Evolutionary conservation across 2,888 invertebrate genomes (phyloP), one percentile per base, ranked within the genome.

Genomic region (Nemotelus nigrinus): DNA sequence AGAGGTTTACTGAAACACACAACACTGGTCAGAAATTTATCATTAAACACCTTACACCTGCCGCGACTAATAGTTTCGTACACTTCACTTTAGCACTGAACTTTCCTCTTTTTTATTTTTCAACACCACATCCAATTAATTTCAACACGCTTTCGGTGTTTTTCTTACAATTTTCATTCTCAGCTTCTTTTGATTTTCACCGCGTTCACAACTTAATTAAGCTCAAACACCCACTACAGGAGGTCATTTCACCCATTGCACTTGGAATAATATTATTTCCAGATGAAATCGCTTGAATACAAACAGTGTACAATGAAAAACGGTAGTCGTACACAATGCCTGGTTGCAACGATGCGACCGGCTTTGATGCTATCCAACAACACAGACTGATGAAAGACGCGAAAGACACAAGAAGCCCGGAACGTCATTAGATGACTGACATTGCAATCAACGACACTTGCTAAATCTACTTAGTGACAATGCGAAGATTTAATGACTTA

Each of bases 301-400:
- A 8, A 3, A 70, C 4, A 10, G 43, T 25, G 39, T 6, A 47
- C n/a, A 67, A 10, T 6, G 10, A 45, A 3, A 47, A 6, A 44
- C 39, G 47, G 5, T 50, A 41, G 25, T 25, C 3, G n/a, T 10
- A 10, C 57, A 45, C 65, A n/a, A 39, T 53, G 2, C 25, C 25
- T 53, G 55, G 41, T 5, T 65, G 63, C 44, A 65, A 65, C 4
- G 65, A 45, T 10, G 65, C 65, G 47, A 65, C 47, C 65, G 65
- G n/a, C 70, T 70, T 43, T 63, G 63, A 60, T 74, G 74, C 60
- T 74, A 74, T 74, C 74, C 74, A 74, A 60, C 74, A n/a, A 45
- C 25, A 43, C 44, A 72, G 44, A 44, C 7, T n/a, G 44, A n/a
- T 58, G 58, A 57, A 44, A n/a, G 44, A 10, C 44, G 71, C 10